Evolutionary conservation across 2,113 vertebrate species (phyloP).

Genomic region (Sylvietta virens): DNA sequence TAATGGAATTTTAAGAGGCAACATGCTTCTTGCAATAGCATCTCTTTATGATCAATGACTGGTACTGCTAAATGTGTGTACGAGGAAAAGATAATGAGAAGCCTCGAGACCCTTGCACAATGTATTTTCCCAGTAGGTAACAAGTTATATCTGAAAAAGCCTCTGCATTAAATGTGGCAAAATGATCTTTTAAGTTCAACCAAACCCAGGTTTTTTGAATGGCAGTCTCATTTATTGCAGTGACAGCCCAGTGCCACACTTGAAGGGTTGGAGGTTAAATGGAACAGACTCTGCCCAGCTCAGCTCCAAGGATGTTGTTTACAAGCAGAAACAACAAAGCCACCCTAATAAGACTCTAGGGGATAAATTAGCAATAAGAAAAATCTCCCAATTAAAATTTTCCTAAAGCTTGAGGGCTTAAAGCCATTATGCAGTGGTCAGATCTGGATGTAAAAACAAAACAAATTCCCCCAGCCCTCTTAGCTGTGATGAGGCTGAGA

Average conservation of each 20-base stretch:
- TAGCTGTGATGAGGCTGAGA: background rate
- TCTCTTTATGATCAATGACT: background rate
- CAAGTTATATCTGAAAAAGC: background rate
- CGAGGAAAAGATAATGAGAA: background rate
- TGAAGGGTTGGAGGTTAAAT: constrained; percentile 40
- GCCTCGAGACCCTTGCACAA: background rate
- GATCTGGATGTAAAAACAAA: background rate
- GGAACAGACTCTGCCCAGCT: background rate
- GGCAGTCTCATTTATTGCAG: background rate
- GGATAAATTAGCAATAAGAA: constrained; percentile 57
- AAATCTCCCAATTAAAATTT: constrained; percentile 67
- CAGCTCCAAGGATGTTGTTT: constrained; percentile 32
- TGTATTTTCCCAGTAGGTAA: background rate
- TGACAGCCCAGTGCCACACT: background rate
- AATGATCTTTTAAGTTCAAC: background rate
- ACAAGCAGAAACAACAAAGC: constrained; percentile 55
- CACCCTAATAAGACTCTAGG: constrained; percentile 61
- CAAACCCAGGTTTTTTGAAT: background rate
- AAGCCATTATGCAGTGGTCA: constrained; percentile 20
- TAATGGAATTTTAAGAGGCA: background rate
- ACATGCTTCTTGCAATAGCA: background rate
- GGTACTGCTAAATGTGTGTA: background rate
- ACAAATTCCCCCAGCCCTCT: background rate
- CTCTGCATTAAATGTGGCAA: background rate
- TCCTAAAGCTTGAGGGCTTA: constrained; percentile 50